Conservation (phyloP, 2,888 invertebrate species). For the Ceraclea dissimilis region DNA sequence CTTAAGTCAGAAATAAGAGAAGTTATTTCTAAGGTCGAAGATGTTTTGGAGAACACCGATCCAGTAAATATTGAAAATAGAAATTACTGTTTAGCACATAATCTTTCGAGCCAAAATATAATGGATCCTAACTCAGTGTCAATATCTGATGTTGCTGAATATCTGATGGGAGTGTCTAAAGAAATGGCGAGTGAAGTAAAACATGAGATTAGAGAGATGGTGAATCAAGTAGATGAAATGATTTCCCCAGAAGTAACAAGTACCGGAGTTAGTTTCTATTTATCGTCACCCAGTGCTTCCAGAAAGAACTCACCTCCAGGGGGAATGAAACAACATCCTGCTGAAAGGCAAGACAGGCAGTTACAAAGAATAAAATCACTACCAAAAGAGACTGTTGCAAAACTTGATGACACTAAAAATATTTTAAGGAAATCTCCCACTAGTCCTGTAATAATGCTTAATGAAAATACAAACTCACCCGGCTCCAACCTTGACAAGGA, state of each 20-base stretch:
- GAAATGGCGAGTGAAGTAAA: slow-evolving; percentile 76
- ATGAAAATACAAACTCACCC: not conserved
- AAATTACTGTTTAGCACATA: slow-evolving; percentile 35
- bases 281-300: slow-evolving; percentile 33
- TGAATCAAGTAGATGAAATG: slow-evolving; percentile 65
- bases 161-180: slow-evolving; percentile 68
- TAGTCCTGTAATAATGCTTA: slow-evolving; percentile 37
- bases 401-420: slow-evolving; percentile 9
- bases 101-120: slow-evolving; percentile 51
- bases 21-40: slow-evolving; percentile 73
- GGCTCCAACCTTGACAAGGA: slow-evolving; percentile 5
- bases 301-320: slow-evolving; percentile 47
- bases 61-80: slow-evolving; percentile 47
- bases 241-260: slow-evolving; percentile 42
- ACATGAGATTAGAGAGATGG: slow-evolving; percentile 67
- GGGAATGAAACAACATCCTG: slow-evolving; percentile 37
- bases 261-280: slow-evolving; percentile 17
- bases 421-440: slow-evolving; percentile 42
- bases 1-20: slow-evolving; percentile 75
- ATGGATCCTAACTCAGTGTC: slow-evolving; percentile 60
- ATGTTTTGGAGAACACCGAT: slow-evolving; percentile 65
- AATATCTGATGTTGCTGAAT: slow-evolving; percentile 68
- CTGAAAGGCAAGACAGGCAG: slow-evolving; percentile 42
- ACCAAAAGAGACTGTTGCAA: slow-evolving; percentile 4
- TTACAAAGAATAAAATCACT: slow-evolving; percentile 30